Evolutionary conservation across 2,113 vertebrate species (phyloP).

Genomic region (Pyxicephalus adspersus): DNA sequence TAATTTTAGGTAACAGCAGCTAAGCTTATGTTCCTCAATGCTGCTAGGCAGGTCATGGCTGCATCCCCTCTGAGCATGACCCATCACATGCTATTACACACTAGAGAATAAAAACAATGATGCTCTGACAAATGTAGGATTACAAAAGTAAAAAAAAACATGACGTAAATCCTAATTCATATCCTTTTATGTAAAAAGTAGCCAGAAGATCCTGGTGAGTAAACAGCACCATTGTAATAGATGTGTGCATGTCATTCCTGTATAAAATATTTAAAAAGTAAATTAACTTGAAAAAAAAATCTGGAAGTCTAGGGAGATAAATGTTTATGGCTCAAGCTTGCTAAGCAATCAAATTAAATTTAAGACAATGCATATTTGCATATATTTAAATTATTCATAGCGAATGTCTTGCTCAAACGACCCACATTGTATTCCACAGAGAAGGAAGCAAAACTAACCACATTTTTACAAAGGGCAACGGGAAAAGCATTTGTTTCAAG

Average conservation of each 20-base stretch:
- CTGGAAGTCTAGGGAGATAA: constrained; percentile 25
- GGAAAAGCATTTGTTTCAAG: background rate
- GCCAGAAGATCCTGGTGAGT: background rate
- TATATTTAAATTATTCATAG: constrained; percentile 48
- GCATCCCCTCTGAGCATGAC: too few species aligned
- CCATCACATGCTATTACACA: too few species aligned
- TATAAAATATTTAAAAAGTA: constrained; percentile 44
- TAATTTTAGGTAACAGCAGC: too few species aligned
- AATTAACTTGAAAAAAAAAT: constrained; percentile 14
- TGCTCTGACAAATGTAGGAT: too few species aligned
- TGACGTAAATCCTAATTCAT: background rate
- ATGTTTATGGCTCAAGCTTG: constrained; percentile 39
- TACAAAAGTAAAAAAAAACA: too few species aligned
- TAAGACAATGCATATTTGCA: constrained; percentile 55
- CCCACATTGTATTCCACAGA: constrained; percentile 40
- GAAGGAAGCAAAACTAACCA: constrained; percentile 19
- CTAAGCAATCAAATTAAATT: constrained; percentile 48
- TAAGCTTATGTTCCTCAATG: too few species aligned
- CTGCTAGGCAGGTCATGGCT: too few species aligned
- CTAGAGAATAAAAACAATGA: too few species aligned
- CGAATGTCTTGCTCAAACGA: constrained; percentile 15
- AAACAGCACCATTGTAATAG: constrained; percentile 30
- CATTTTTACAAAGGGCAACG: constrained; percentile 20
- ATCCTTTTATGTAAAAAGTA: constrained; percentile 11
- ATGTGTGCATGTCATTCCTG: background rate